A percentile compares a stretch with the other conserved stretches of the same genome.
Conservation (phyloP, 2,888 invertebrate species). For the Epistrophe eligans region DNA sequence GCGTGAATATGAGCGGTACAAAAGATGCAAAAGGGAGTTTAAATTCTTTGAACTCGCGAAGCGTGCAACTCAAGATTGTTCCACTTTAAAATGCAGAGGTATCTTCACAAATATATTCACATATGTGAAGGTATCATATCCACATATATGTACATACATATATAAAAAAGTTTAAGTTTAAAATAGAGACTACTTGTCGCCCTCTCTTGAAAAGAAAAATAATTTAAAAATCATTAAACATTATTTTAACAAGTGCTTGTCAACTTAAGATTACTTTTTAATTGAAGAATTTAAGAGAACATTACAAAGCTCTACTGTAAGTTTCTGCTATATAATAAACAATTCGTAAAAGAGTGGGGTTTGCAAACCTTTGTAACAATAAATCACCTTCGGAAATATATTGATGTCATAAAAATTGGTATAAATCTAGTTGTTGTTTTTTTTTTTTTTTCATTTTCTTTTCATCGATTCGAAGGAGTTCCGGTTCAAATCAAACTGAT, state of each 20-base stretch:
- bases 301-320: not conserved
- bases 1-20: no score
- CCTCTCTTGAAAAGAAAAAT: not conserved
- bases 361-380: conserved; percentile 55
- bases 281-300: not conserved
- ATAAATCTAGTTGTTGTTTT: conserved; percentile 71
- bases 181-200: no score
- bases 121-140: no score
- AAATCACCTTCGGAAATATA: conserved; percentile 73
- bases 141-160: no score
- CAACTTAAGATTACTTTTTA: not conserved
- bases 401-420: conserved; percentile 76
- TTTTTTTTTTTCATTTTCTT: conserved; percentile 17
- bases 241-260: not conserved
- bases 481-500: conserved; percentile 74
- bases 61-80: no score
- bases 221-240: not conserved
- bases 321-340: not conserved
- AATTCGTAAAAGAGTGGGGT: conserved; percentile 7
- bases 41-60: no score
- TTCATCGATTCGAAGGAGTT: conserved; percentile 62
- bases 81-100: no score
- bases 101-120: no score
- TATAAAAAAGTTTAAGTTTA: no score
- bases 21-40: no score